Evolutionary conservation across 2,113 vertebrate genomes (phyloP), one percentile per base, ranked within the genome.

Genomic region (Acanthochromis polyacanthus): DNA sequence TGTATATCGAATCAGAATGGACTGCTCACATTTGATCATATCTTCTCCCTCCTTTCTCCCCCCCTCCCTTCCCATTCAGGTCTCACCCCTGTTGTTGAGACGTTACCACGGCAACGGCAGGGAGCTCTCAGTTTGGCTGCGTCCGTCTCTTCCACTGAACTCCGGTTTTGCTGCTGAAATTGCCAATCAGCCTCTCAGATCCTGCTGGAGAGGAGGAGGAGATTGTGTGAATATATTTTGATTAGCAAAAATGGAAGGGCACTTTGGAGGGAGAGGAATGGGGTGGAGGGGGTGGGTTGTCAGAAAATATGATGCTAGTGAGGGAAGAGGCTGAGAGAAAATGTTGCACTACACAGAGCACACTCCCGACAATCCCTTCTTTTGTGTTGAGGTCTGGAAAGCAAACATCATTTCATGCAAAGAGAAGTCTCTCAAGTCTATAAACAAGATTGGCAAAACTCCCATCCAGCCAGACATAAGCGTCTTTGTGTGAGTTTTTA

Each of bases 201-300:
- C 86, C 64, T 59, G 52, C 82, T 66, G 73, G 75, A 88, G 89
- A 91, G 80, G 81, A 76, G 59, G 89, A 86, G 88, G 85, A 88
- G 87, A 89, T 91, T 90, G 88, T 91, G 88, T 93, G 91, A 93
- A 94, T 93, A 90, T 92, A 88, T 93, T 94, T 93, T 92, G 93
- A 93, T 93, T 93, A 91, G 89, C 88, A 51, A 76, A 93, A 90
- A 90, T 91, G 84, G 87, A 91, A 82, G 82, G 88, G 82, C 75
- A 88, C 89, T 92, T 91, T 85, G 83, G 85, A 82, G 52, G 62
- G 65, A 75, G 84, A 81, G 65, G 56, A 53, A 70, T 6, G 48
- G 8, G 48, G 48, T 9, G 32, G 32, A 36, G 32, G 46, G 82
- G 23, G 25, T 25, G 61, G 51, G 80, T 62, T 78, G 78, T 50